These are phyloP conservation scores for Micromys minutus DNA, from an alignment of 2,113 vertebrate genomes.

Conservation along the genomic window DNA sequence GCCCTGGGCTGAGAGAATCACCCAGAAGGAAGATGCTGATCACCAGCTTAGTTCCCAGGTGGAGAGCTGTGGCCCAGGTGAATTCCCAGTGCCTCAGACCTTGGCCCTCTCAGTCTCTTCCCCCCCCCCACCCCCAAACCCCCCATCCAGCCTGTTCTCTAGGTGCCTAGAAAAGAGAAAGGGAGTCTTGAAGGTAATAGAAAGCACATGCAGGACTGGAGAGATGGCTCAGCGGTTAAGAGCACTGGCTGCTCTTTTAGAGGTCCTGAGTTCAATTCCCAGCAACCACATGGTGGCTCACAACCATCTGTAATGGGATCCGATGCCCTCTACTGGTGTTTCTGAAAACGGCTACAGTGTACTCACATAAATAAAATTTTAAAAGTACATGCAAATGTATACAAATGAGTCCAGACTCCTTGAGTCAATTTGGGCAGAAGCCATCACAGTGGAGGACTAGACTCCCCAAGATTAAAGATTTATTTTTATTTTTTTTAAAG, in stretches of 20 bases:
- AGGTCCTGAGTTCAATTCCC: no score
- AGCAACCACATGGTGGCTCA: no score
- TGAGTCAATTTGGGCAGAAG: background rate
- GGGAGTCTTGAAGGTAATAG: background rate
- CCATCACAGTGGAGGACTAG: background rate
- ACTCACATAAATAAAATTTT: no score
- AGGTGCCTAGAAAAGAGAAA: background rate
- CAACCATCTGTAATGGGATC: no score
- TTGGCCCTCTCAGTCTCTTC: background rate
- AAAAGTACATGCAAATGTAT: no score
- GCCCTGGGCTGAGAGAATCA: background rate
- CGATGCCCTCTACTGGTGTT: no score
- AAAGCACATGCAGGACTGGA: background rate
- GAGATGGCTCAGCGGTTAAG: no score
- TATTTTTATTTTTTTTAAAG: no score
- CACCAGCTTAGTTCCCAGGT: background rate
- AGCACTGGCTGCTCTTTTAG: no score
- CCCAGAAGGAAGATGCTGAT: background rate
- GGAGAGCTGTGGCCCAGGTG: background rate
- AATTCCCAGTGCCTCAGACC: background rate
- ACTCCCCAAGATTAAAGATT: background rate
- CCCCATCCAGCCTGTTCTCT: background rate
- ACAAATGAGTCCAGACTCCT: background rate
- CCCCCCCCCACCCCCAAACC: background rate
- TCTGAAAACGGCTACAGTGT: no score